Percentiles rank a stretch among this genome's conserved stretches.
Evolutionary conservation across 2,888 invertebrate genomes (phyloP).

Genomic region (Eudemis profundana): DNA sequence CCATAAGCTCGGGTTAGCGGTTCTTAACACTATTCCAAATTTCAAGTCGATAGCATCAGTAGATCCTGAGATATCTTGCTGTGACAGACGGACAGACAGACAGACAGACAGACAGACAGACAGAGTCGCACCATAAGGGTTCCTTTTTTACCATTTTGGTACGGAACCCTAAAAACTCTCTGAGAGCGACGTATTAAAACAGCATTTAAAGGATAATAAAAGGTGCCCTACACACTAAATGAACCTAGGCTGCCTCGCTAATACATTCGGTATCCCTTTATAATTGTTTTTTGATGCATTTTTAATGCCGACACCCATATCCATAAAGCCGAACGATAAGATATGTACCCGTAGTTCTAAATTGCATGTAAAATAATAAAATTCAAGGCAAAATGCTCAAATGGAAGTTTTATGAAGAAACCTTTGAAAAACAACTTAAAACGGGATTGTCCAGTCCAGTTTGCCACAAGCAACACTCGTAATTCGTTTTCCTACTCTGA

Average conservation of each 20-base stretch:
- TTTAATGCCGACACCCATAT: conserved; percentile 31
- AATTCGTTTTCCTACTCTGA: too few relatives aligned
- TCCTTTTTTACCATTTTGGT: too few relatives aligned
- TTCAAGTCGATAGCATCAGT: too few relatives aligned
- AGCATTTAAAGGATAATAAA: conserved; percentile 12
- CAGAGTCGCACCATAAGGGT: too few relatives aligned
- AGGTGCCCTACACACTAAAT: conserved; percentile 6
- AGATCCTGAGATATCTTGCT: too few relatives aligned
- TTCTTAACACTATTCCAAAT: too few relatives aligned
- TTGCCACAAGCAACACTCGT: too few relatives aligned
- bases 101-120: too few relatives aligned
- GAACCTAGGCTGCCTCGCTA: conserved; percentile 5
- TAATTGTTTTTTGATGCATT: conserved; percentile 37
- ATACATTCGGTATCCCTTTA: conserved; percentile 10
- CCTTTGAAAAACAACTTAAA: not conserved
- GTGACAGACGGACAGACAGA: too few relatives aligned
- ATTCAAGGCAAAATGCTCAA: conserved; percentile 3
- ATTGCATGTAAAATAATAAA: conserved; percentile 4
- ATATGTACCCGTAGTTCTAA: conserved; percentile 7
- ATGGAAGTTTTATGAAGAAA: conserved; percentile 2
- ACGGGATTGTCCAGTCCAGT: too few relatives aligned
- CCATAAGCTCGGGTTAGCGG: too few relatives aligned
- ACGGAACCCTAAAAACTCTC: not conserved
- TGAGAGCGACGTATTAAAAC: not conserved
- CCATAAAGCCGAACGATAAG: conserved; percentile 13